These are phyloP conservation scores for Hermetia illucens DNA, from an alignment of 1,140 invertebrate species.

Conservation along the genomic window DNA sequence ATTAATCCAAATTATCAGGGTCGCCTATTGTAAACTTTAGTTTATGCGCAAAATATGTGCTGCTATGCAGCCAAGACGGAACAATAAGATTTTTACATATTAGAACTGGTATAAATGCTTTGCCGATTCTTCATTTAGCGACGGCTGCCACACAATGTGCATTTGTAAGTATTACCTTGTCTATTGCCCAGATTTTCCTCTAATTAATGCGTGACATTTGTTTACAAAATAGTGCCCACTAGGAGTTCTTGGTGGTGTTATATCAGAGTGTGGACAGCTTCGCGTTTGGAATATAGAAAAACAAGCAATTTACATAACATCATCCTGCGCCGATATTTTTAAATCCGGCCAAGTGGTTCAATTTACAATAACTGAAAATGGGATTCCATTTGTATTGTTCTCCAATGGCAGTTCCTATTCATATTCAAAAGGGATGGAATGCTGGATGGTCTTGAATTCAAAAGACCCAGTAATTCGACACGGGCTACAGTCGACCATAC, in stretches of 20 bases:
- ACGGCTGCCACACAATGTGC: constrained; percentile 20
- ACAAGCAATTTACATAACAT: constrained; percentile 10
- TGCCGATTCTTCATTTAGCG: constrained; percentile 20
- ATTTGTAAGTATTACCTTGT: constrained; percentile 25
- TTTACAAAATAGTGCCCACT: constrained; percentile 23
- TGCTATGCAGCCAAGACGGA: constrained; percentile 25
- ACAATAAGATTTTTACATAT: constrained; percentile 21
- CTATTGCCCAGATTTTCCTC: too few species aligned
- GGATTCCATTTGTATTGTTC: constrained; percentile 22
- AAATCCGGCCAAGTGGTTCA: constrained; percentile 17
- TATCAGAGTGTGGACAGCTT: constrained; percentile 22
- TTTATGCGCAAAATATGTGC: constrained; percentile 23
- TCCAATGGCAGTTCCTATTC: constrained; percentile 23
- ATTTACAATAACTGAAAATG: constrained; percentile 24
- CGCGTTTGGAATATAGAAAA: constrained; percentile 22
- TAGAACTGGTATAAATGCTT: constrained; percentile 17
- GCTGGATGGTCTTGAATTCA: constrained; percentile 24
- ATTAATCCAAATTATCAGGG: too few species aligned
- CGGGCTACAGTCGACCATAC: constrained; percentile 20
- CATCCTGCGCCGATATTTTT: constrained; percentile 18
- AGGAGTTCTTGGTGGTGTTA: constrained; percentile 19
- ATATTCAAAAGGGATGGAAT: constrained; percentile 18
- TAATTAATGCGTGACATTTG: too few species aligned
- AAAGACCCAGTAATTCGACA: constrained; percentile 25
- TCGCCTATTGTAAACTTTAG: constrained; percentile 26